Evolutionary conservation across 1,140 invertebrate species (phyloP), one percentile per base, ranked within the genome.

Genomic region (Formica exsecta): DNA sequence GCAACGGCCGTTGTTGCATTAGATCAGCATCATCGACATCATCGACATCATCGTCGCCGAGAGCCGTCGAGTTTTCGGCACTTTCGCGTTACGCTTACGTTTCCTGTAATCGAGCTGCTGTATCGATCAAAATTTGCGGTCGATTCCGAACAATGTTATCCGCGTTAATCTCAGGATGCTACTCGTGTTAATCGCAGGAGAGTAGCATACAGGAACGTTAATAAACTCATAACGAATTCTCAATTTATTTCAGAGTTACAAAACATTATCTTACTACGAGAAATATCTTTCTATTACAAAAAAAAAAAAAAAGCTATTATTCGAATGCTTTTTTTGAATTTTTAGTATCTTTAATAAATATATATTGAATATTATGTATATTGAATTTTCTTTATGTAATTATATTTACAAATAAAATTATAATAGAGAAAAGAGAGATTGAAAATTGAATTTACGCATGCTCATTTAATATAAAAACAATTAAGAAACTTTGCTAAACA

Each of bases 1-100:
- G 65, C 68, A 59, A 16, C 62, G 48, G 5, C 85, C 41, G 19
- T 38, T 32, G 65, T 38, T 32, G 65, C 54, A 81, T 71, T 71
- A 66, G 73, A 84, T 86, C 85, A 64, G 25, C 86, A 83, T 85
- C 79, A 89, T 89, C 62, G 84, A 59, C 88, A 87, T 87, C 85
- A 86, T 90, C 79, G 88, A 59, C 88, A 87, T 87, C 85, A 86
- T 90, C 79, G 88, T 89, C 88, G 65, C 76, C 79, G 85, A 90
- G 89, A 70, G 88, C 88, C 38, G 88, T 89, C 76, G 88, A 89
- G 70, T 86, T 89, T 89, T 89, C 88, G 70, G 54, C 86, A 83
- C 84, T 89, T 86, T 89, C 85, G 29, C 59, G 32, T 64, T 44
- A 54, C 48, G 36, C 51, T 32, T 48, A 22, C 51, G 59, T 41